phyloP scores from a whole-genome alignment of 2,888 invertebrate genomes.

The Caenorhabditis sulstoni region DNA sequence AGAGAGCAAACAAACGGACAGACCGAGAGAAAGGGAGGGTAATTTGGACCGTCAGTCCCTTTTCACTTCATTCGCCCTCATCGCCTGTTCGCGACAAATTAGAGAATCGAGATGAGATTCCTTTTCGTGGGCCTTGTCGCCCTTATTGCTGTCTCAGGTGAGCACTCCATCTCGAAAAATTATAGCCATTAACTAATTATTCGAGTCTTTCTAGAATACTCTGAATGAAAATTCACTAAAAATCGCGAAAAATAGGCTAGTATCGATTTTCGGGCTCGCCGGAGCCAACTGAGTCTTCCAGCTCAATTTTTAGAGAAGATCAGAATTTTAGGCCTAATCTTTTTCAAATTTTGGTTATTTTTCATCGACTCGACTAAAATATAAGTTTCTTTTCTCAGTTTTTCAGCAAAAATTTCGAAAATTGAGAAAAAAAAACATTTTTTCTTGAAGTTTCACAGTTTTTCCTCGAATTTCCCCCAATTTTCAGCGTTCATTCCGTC shows the following conservation, averaged over 20 bases:
- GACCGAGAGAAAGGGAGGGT: conserved; percentile 14
- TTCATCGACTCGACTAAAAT: no score
- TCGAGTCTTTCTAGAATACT: no score
- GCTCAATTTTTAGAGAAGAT: not conserved
- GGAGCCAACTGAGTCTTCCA: no score
- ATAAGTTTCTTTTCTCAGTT: no score
- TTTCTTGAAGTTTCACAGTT: not conserved
- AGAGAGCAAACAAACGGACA: conserved; percentile 38
- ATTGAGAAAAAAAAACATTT: no score
- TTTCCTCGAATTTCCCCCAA: not conserved
- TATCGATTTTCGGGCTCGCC: not conserved
- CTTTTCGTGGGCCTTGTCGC: conserved; percentile 47
- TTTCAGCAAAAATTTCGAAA: no score
- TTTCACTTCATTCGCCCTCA: conserved; percentile 31
- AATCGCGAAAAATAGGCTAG: no score
- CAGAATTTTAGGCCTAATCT: no score
- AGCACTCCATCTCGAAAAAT: not conserved
- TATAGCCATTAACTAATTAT: no score
- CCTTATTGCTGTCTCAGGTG: conserved; percentile 60
- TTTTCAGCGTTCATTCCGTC: conserved; percentile 55
- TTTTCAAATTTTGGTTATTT: no score
- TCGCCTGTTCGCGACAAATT: no score
- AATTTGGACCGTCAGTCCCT: conserved; percentile 44
- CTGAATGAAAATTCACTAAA: no score
- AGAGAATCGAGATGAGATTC: conserved; percentile 44